These are phyloP conservation scores for Carassius auratus DNA, from an alignment of 2,113 vertebrate species.

Conservation along the genomic window DNA sequence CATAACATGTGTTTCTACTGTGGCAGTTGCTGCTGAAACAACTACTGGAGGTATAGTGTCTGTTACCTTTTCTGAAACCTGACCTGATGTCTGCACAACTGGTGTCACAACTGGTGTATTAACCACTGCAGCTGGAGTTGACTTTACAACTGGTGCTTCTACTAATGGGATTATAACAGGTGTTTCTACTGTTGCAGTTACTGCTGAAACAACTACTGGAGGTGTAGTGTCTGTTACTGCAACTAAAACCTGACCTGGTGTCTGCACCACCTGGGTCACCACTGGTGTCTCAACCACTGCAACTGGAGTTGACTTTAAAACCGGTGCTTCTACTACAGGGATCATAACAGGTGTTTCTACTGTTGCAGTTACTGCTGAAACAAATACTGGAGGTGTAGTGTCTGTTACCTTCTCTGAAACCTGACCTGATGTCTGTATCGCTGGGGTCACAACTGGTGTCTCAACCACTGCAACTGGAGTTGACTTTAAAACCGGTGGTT, in stretches of 20 bases:
- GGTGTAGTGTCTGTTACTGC: background rate
- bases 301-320: background rate
- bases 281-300: background rate
- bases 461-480: background rate
- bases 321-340: constrained; percentile 49
- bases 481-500: background rate
- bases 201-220: background rate
- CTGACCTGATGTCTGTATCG: background rate
- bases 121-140: background rate
- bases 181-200: background rate
- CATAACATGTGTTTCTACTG: too few species aligned
- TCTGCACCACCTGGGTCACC: background rate
- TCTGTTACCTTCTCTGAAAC: background rate
- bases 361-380: background rate
- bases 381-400: background rate
- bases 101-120: background rate
- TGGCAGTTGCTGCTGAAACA: too few species aligned
- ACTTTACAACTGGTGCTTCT: background rate
- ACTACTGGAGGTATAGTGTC: too few species aligned
- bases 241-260: background rate
- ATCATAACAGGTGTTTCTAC: background rate
- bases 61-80: too few species aligned
- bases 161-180: background rate
- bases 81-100: too few species aligned
- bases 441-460: background rate